phyloP scores from a whole-genome alignment of 2,113 vertebrate genomes.

The Alethe castanea region DNA sequence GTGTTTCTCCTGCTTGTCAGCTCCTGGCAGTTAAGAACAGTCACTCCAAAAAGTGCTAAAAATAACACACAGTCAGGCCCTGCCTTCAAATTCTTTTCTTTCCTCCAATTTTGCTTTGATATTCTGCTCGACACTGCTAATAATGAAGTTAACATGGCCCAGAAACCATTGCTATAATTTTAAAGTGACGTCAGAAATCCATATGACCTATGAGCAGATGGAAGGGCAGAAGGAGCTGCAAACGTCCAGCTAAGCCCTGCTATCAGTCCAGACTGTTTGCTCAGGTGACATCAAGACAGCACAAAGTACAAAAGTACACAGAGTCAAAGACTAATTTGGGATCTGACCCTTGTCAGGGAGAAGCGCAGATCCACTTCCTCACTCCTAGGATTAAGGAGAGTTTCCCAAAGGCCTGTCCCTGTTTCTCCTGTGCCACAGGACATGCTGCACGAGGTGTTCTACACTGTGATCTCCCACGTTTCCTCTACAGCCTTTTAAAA shows the following conservation, averaged over 20 bases:
- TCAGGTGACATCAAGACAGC: neutral
- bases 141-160: neutral
- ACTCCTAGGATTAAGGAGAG: neutral
- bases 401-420: neutral
- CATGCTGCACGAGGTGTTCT: neutral
- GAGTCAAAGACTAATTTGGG: neutral
- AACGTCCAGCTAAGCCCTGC: neutral
- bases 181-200: neutral
- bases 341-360: neutral
- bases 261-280: fast-evolving
- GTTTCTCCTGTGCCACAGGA: neutral
- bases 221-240: neutral
- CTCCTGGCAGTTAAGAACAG: constrained; percentile 35
- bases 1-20: constrained; percentile 53
- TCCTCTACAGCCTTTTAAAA: neutral
- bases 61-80: constrained; percentile 39
- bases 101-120: neutral
- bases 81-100: neutral
- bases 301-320: neutral
- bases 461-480: neutral
- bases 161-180: neutral
- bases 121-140: neutral
- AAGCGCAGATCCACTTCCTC: neutral
- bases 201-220: neutral
- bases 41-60: constrained; percentile 44